phyloP scores from a whole-genome alignment of 1,140 invertebrate genomes.

The Pinna nobilis region DNA sequence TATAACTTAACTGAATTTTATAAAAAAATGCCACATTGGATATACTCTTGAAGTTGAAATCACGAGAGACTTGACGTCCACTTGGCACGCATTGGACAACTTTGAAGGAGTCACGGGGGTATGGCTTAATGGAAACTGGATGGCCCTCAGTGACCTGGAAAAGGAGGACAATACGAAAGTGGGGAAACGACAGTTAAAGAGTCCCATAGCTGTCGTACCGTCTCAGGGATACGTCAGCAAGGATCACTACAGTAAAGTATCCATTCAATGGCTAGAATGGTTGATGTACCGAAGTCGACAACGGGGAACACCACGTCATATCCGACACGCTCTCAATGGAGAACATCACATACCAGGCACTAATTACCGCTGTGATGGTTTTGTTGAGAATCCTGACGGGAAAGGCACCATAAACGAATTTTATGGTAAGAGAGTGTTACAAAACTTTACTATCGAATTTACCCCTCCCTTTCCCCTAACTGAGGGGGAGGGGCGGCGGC shows the following conservation, averaged over 20 bases:
- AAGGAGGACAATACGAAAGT: conserved; percentile 19
- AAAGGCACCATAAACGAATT: conserved; percentile 35
- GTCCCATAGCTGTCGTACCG: conserved; percentile 26
- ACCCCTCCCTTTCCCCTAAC: conserved; percentile 22
- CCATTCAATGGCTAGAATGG: conserved; percentile 40
- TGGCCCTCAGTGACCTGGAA: conserved; percentile 21
- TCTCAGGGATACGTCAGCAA: conserved; percentile 20
- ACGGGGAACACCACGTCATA: conserved; percentile 3
- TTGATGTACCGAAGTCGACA: conserved; percentile 1
- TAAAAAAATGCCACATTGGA: too few species aligned
- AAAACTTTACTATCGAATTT: conserved; percentile 16
- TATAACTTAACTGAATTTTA: too few species aligned
- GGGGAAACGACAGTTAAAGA: conserved; percentile 19
- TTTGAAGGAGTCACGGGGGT: conserved; percentile 12
- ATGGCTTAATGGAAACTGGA: conserved; percentile 15
- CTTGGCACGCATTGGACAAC: conserved; percentile 5
- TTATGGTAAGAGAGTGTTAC: conserved; percentile 12
- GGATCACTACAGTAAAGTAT: conserved; percentile 27
- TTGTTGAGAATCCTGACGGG: conserved; percentile 11
- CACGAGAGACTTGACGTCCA: conserved; percentile 10
- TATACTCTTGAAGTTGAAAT: conserved; percentile 17
- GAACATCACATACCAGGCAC: conserved; percentile 22
- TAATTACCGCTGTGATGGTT: conserved; percentile 34
- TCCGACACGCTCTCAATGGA: conserved; percentile 38
- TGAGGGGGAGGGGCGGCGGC: conserved; percentile 18